These are phyloP conservation scores for Perodicticus potto DNA, from an alignment of 2,797 vertebrate species.

Conservation along the genomic window DNA sequence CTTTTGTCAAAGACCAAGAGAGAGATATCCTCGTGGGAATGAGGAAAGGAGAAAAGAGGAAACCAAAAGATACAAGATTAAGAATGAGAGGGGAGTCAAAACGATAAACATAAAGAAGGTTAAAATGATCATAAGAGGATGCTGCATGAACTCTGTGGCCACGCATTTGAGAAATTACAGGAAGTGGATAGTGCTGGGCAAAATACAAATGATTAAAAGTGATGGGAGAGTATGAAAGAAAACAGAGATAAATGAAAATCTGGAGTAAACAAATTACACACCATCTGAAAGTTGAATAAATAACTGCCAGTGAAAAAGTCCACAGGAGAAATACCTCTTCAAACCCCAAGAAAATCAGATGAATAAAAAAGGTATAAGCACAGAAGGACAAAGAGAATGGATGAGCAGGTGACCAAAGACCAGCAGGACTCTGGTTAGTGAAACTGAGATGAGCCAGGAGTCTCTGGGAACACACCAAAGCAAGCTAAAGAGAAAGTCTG, in stretches of 20 bases:
- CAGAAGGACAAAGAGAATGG: not conserved
- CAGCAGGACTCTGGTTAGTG: not conserved
- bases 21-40: not conserved
- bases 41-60: not conserved
- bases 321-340: not conserved
- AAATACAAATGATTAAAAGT: not conserved
- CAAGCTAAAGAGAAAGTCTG: not conserved
- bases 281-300: not conserved
- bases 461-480: not conserved
- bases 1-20: not conserved
- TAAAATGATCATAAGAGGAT: not conserved
- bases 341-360: not conserved
- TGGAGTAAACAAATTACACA: not conserved
- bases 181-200: not conserved
- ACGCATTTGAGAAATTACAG: not conserved
- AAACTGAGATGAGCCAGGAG: not conserved
- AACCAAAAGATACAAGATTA: not conserved
- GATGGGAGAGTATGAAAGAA: not conserved
- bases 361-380: not conserved
- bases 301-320: not conserved
- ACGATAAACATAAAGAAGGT: not conserved
- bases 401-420: not conserved
- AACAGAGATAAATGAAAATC: not conserved
- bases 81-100: not conserved
- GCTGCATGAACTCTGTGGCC: not conserved